A percentile compares a stretch with the other conserved stretches of the same genome.
Conservation (phyloP, 1,140 invertebrate species). For the Cepaea nemoralis region DNA sequence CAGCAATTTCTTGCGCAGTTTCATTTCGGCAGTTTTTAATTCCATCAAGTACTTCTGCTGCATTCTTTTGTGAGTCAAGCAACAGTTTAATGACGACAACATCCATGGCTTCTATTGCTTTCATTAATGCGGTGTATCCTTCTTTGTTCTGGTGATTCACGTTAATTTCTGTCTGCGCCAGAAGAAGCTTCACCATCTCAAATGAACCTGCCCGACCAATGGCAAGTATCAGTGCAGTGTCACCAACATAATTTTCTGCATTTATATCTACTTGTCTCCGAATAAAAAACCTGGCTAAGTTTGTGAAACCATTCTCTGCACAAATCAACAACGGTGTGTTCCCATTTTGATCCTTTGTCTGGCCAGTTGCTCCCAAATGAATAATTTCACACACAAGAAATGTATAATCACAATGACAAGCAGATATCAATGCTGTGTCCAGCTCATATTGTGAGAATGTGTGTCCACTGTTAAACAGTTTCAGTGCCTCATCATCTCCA, state of each 20-base stretch:
- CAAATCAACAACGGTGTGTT: neutral
- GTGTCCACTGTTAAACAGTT: neutral
- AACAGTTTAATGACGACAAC: neutral
- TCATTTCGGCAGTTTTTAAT: neutral
- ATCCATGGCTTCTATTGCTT: neutral
- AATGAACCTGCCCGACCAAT: neutral
- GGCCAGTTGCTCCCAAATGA: neutral
- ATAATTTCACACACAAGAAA: neutral
- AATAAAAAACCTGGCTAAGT: neutral
- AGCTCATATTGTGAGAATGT: neutral
- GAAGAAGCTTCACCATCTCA: neutral
- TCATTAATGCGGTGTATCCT: conserved; percentile 2
- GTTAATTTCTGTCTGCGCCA: neutral
- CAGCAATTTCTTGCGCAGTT: neutral
- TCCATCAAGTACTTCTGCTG: neutral
- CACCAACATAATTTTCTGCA: neutral
- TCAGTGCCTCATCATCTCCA: neutral
- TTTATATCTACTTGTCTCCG: neutral
- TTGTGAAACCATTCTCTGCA: neutral
- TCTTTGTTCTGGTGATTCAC: neutral
- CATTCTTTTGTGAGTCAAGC: neutral
- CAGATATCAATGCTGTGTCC: neutral
- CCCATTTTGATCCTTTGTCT: neutral
- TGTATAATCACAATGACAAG: neutral
- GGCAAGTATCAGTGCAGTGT: neutral